Conservation (phyloP, 2,888 invertebrate genomes). For the Onthophagus sagittarius region DNA sequence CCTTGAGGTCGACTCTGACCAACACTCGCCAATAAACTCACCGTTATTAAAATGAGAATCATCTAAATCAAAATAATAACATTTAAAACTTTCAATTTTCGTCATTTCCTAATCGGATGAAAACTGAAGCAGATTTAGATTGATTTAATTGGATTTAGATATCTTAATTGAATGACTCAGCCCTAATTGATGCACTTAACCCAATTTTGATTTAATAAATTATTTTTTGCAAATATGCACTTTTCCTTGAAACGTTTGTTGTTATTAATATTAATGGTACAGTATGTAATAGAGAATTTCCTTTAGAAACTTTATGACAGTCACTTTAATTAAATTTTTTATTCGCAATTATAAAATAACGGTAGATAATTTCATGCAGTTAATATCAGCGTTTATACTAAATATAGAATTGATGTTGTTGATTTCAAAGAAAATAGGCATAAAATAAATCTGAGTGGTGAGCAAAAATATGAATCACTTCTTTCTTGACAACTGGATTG, state of each 20-base stretch:
- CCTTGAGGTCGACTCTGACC: constrained; percentile 3
- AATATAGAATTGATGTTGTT: background rate
- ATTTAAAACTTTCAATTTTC: background rate
- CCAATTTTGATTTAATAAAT: background rate
- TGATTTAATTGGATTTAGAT: too few relatives aligned
- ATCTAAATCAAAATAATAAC: constrained; percentile 7
- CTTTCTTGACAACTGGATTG: too few relatives aligned
- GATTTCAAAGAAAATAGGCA: too few relatives aligned
- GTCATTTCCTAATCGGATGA: background rate
- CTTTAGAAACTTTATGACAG: too few relatives aligned
- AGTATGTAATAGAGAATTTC: too few relatives aligned
- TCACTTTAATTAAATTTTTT: too few relatives aligned
- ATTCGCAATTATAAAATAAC: background rate
- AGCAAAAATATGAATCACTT: too few relatives aligned
- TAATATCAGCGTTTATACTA: background rate
- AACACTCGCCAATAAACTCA: constrained; percentile 11
- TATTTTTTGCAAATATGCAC: too few relatives aligned
- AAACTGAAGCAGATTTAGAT: background rate
- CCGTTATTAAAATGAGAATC: constrained; percentile 14
- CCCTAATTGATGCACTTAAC: background rate
- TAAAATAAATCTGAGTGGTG: too few relatives aligned
- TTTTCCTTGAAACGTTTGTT: too few relatives aligned
- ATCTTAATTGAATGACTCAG: too few relatives aligned
- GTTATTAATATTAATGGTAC: too few relatives aligned
- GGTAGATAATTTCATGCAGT: background rate